Percentiles rank a stretch among this genome's conserved stretches.
These are phyloP conservation scores for Numida meleagris DNA, from an alignment of 2,113 vertebrate genomes.

Conservation along the genomic window DNA sequence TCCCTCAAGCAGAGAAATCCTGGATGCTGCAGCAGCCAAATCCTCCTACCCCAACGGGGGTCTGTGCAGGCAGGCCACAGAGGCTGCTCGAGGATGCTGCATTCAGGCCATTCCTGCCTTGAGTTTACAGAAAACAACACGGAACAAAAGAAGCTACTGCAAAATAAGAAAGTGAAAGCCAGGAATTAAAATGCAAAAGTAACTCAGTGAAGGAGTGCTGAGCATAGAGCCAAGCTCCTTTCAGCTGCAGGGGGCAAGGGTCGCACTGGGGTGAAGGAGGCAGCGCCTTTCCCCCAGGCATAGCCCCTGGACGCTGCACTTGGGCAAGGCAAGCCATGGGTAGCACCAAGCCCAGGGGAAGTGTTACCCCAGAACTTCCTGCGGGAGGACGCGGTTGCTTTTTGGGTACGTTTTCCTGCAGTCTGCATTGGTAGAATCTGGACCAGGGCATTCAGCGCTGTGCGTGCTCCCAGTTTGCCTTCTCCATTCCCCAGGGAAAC, in stretches of 20 bases:
- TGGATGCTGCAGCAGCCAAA: constrained; percentile 9
- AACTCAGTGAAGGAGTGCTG: neutral
- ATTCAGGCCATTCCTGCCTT: neutral
- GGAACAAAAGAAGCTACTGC: fast-evolving
- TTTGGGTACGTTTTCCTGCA: neutral
- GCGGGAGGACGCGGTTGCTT: neutral
- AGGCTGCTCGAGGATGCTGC: neutral
- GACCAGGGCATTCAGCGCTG: fast-evolving
- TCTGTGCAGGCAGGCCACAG: neutral
- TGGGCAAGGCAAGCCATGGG: neutral
- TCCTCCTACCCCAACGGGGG: neutral
- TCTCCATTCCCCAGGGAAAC: neutral
- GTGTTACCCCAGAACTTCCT: neutral
- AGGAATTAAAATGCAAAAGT: neutral
- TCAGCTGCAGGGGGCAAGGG: neutral
- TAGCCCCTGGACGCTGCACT: fast-evolving
- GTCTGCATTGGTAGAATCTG: neutral
- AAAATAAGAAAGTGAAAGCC: neutral
- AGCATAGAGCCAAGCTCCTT: neutral
- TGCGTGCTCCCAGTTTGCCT: neutral
- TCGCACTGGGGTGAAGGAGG: neutral
- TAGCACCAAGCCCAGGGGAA: neutral
- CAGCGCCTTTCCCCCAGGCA: neutral
- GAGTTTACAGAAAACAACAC: neutral
- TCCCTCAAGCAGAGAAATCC: neutral